Evolutionary conservation across 2,113 vertebrate species (phyloP).

Genomic region (Danio rerio): DNA sequence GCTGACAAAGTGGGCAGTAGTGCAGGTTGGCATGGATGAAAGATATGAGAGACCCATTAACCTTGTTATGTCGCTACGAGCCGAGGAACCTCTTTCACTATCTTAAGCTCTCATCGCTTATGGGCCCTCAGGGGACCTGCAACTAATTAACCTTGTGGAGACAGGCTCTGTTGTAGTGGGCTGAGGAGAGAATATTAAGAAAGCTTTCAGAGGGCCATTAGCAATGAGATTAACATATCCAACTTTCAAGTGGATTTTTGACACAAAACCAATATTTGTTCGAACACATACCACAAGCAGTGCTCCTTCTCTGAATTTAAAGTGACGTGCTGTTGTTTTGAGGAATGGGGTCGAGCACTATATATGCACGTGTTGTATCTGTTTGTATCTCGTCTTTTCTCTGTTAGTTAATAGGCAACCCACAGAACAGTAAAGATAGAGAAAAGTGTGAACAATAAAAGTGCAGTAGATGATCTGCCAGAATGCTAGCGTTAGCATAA

Average conservation of each 20-base stretch:
- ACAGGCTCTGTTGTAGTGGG: conserved; percentile 72
- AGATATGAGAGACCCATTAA: conserved; percentile 74
- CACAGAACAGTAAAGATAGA: too few species aligned
- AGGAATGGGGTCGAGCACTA: too few species aligned
- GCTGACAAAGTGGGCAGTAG: conserved; percentile 38
- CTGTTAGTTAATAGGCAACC: too few species aligned
- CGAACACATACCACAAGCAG: conserved; percentile 56
- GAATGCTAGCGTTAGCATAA: too few species aligned
- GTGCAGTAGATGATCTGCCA: too few species aligned
- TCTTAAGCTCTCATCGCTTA: conserved; percentile 73
- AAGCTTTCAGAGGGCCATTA: conserved; percentile 73
- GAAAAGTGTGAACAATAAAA: too few species aligned
- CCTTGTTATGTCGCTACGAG: conserved; percentile 70
- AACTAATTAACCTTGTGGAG: conserved; percentile 84
- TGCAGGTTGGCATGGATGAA: conserved; percentile 55
- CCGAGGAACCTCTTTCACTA: conserved; percentile 72
- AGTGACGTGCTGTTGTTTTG: conserved; percentile 56
- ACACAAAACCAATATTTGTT: conserved; percentile 81
- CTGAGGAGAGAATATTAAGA: conserved; percentile 77
- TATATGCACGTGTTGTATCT: too few species aligned
- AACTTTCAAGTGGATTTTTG: conserved; percentile 78
- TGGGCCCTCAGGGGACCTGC: conserved; percentile 70
- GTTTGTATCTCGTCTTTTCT: too few species aligned
- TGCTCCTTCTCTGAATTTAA: conserved; percentile 63
- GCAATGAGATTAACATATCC: conserved; percentile 79